Conservation (phyloP, 2,113 vertebrate species). For the Phyllostomus discolor region DNA sequence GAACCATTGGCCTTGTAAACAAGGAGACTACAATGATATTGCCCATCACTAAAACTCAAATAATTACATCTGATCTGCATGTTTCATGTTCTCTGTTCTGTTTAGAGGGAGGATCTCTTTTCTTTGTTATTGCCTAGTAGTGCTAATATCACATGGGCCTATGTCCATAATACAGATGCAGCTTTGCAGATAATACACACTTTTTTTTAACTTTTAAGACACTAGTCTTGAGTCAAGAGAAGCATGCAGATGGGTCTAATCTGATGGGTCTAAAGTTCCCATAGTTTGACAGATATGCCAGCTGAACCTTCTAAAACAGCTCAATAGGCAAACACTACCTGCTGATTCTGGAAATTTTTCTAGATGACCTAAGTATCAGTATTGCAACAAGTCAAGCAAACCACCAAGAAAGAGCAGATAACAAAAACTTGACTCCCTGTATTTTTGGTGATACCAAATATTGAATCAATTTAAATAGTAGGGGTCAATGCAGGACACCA, state of each 20-base stretch:
- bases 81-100: background rate
- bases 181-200: background rate
- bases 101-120: background rate
- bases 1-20: background rate
- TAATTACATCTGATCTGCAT: background rate
- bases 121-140: background rate
- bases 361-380: background rate
- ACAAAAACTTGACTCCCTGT: background rate
- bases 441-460: background rate
- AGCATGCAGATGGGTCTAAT: too few species aligned
- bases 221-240: conserved; percentile 10
- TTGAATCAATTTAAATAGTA: background rate
- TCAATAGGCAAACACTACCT: background rate
- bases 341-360: conserved; percentile 12
- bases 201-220: conserved; percentile 27
- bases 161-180: background rate
- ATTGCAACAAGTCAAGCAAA: conserved; percentile 4
- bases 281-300: background rate
- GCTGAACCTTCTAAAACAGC: background rate
- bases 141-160: background rate
- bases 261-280: background rate
- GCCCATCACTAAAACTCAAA: background rate
- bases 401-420: background rate
- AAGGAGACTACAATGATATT: background rate
- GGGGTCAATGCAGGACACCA: background rate